Conservation (phyloP, 2,888 invertebrate species). For the Resseliella maxima region DNA sequence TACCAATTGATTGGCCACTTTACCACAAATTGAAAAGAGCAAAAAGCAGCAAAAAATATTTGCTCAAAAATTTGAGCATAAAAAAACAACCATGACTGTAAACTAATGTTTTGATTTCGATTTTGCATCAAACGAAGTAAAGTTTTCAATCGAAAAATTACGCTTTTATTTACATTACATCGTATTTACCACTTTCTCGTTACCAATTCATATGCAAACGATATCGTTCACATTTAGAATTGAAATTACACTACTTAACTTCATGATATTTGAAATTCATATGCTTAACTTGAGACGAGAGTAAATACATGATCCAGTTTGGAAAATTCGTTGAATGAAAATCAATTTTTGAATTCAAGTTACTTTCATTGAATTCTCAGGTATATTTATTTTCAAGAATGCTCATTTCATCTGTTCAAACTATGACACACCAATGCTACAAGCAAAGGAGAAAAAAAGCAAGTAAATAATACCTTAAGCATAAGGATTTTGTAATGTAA, state of each 20-base stretch:
- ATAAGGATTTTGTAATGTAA: no score
- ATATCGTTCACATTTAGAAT: background rate
- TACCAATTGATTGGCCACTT: slow-evolving; percentile 41
- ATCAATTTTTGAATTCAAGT: no score
- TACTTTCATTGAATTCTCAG: no score
- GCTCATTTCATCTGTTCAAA: no score
- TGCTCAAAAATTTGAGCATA: background rate
- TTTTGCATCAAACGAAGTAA: background rate
- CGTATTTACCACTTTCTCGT: background rate
- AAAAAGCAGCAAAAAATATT: background rate
- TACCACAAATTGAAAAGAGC: slow-evolving; percentile 5
- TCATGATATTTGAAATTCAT: background rate
- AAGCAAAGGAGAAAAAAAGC: no score
- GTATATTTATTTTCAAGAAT: no score
- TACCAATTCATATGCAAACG: background rate
- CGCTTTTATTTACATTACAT: slow-evolving; percentile 35
- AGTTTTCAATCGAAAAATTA: slow-evolving; percentile 29
- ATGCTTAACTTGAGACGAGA: background rate
- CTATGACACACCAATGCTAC: no score
- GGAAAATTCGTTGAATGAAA: no score
- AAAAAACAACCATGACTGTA: background rate
- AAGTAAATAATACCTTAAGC: no score
- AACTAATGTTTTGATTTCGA: slow-evolving; percentile 11
- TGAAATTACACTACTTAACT: background rate
- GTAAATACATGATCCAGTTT: background rate